phyloP scores from a whole-genome alignment of 2,113 vertebrate genomes.

The Labrus mixtus region DNA sequence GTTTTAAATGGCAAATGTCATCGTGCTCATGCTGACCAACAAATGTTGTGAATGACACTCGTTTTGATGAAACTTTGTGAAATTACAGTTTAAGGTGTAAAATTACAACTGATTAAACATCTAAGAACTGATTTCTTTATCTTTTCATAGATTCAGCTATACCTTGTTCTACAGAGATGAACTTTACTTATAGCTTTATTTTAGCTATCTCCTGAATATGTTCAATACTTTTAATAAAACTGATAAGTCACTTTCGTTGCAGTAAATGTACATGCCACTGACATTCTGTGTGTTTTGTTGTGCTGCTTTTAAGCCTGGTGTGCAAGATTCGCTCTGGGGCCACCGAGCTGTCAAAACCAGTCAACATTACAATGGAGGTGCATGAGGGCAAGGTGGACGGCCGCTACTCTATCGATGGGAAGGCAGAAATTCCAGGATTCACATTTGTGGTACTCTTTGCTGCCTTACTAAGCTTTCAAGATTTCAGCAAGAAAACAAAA shows the following conservation, averaged over 20 bases:
- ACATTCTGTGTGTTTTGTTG: constrained; percentile 33
- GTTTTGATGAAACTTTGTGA: no score
- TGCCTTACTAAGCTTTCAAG: neutral
- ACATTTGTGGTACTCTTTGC: constrained; percentile 86
- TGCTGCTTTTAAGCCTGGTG: constrained; percentile 80
- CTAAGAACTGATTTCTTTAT: no score
- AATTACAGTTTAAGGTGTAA: no score
- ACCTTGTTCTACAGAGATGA: no score
- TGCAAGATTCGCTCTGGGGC: constrained; percentile 85
- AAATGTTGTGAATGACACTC: no score
- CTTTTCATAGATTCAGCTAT: no score
- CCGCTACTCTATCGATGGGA: constrained; percentile 85
- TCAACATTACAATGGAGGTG: constrained; percentile 85
- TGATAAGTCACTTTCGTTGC: neutral
- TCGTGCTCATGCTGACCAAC: no score
- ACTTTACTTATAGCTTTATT: no score
- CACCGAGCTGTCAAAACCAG: constrained; percentile 63
- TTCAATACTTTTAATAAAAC: neutral
- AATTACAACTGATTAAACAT: no score
- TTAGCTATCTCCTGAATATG: no score
- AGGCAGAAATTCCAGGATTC: constrained; percentile 84
- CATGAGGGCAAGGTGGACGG: constrained; percentile 78
- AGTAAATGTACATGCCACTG: neutral
- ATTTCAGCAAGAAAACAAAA: neutral
- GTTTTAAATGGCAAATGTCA: no score